Conservation (phyloP, 2,113 vertebrate genomes). For the Vulpes ferrilata region DNA sequence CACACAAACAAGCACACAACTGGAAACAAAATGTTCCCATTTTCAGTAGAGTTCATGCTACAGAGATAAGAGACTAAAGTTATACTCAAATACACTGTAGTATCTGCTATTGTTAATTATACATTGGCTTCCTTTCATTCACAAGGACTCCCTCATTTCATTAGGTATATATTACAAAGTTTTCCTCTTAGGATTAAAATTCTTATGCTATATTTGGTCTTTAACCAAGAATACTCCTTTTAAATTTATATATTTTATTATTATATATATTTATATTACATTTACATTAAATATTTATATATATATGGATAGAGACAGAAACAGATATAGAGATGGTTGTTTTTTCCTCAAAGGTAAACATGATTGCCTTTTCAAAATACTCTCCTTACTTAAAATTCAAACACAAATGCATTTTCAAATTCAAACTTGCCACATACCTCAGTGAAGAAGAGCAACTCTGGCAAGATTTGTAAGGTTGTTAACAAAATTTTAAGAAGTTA, state of each 20-base stretch:
- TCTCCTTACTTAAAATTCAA: constrained; percentile 30
- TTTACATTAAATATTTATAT: background rate
- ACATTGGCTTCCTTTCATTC: background rate
- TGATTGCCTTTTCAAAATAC: constrained; percentile 18
- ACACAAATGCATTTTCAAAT: background rate
- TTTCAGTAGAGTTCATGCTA: background rate
- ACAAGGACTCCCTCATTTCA: background rate
- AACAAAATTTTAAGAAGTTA: background rate
- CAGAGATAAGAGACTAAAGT: background rate
- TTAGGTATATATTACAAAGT: background rate
- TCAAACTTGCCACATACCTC: constrained; percentile 31
- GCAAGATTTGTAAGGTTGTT: background rate
- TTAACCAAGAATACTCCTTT: constrained; percentile 7
- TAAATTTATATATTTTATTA: background rate
- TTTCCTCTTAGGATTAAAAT: constrained; percentile 13
- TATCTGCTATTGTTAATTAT: background rate
- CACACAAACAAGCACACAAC: background rate
- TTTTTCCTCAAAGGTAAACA: constrained; percentile 22
- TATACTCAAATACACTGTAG: background rate
- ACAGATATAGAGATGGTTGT: background rate
- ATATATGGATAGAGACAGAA: background rate
- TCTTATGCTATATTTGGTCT: background rate
- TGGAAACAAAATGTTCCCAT: background rate
- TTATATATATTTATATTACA: background rate
- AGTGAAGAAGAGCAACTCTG: constrained; percentile 19